Evolutionary conservation across 2,113 vertebrate genomes (phyloP).

Genomic region (Caloenas nicobarica): DNA sequence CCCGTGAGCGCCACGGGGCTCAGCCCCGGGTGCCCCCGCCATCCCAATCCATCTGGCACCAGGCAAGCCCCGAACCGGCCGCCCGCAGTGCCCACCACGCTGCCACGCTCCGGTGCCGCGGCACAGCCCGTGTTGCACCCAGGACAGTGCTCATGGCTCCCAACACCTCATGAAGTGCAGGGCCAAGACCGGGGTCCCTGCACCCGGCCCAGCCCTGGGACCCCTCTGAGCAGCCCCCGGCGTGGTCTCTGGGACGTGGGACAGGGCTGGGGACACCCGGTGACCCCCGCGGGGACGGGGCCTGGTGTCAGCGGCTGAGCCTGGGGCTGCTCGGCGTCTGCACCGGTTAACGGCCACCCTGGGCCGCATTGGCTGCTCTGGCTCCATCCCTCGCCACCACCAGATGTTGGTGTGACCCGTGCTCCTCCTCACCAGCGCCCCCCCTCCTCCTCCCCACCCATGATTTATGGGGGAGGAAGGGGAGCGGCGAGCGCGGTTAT

Average conservation of each 20-base stretch:
- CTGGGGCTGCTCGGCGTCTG: not conserved
- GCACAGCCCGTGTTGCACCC: not conserved
- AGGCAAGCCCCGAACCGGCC: not conserved
- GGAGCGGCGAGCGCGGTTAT: not conserved
- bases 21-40: not conserved
- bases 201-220: not conserved
- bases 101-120: not conserved
- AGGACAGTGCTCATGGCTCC: not conserved
- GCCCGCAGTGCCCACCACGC: not conserved
- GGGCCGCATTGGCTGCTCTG: not conserved
- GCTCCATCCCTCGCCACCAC: not conserved
- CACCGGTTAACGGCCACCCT: not conserved
- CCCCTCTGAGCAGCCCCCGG: not conserved
- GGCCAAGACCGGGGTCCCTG: not conserved
- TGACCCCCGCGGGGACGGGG: not conserved
- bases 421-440: not conserved
- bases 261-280: not conserved
- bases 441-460: not conserved
- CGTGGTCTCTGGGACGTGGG: accelerated
- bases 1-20: not conserved
- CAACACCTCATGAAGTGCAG: too few relatives aligned
- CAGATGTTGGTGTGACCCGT: not conserved
- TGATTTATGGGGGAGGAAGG: not conserved
- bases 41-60: not conserved
- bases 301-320: accelerated